Evolutionary conservation across 2,797 vertebrate species (phyloP).

Genomic region (Salarias fasciatus): DNA sequence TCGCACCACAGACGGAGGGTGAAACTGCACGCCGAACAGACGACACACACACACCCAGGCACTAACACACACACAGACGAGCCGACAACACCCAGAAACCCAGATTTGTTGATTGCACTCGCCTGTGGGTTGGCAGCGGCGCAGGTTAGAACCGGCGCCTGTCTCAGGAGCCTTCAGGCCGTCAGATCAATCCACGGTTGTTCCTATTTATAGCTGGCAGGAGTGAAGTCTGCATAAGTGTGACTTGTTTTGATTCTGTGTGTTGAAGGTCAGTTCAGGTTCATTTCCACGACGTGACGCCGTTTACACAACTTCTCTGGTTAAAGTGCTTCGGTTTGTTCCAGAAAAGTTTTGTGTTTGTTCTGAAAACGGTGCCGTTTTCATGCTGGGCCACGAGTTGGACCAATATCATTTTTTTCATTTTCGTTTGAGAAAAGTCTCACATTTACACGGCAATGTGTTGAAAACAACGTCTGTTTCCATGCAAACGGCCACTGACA

Average conservation of each 20-base stretch:
- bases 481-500: too few relatives aligned
- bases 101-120: slow-evolving; percentile 40
- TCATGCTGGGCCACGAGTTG: too few relatives aligned
- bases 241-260: slow-evolving; percentile 6
- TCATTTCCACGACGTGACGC: slow-evolving; percentile 20
- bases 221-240: neutral
- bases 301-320: too few relatives aligned
- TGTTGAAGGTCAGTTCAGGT: slow-evolving; percentile 25
- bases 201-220: slow-evolving; percentile 8
- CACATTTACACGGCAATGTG: too few relatives aligned
- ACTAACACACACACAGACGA: slow-evolving; percentile 19
- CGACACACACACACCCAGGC: slow-evolving; percentile 2
- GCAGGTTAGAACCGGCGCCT: slow-evolving; percentile 1
- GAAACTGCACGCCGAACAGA: slow-evolving; percentile 15
- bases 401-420: too few relatives aligned
- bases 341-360: too few relatives aligned
- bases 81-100: slow-evolving; percentile 11
- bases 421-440: too few relatives aligned
- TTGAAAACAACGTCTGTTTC: too few relatives aligned
- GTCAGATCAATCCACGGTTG: slow-evolving; percentile 5
- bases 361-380: too few relatives aligned
- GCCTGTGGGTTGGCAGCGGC: slow-evolving; percentile 52
- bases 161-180: slow-evolving; percentile 13
- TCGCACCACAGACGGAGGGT: slow-evolving; percentile 9
- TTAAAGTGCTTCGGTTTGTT: too few relatives aligned